Conservation (phyloP, 2,113 vertebrate species). For the Xenotilapia leptura region DNA sequence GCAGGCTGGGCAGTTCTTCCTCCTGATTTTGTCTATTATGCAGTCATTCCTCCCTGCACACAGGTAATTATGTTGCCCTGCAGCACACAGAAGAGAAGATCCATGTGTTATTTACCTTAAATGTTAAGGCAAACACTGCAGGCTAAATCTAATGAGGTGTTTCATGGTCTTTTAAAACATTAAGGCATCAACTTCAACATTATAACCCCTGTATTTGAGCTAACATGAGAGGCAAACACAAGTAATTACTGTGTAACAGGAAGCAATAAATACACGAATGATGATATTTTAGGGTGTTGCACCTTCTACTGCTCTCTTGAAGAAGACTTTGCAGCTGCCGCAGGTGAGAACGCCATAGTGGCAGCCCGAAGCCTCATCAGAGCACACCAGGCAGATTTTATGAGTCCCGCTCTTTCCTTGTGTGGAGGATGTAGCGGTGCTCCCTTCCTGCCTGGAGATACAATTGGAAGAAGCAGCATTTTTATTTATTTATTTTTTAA, state of each 20-base stretch:
- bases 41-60: conserved; percentile 98
- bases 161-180: background rate
- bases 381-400: conserved; percentile 78
- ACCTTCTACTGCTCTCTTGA: conserved; percentile 82
- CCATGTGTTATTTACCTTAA: background rate
- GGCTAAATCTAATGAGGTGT: background rate
- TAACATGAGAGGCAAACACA: background rate
- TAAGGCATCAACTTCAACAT: background rate
- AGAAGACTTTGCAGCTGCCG: conserved; percentile 81
- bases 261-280: background rate
- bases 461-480: background rate
- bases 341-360: conserved; percentile 81
- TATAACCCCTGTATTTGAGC: background rate
- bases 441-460: conserved; percentile 44
- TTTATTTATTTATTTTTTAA: background rate
- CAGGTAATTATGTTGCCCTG: conserved; percentile 98
- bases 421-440: background rate
- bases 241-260: background rate
- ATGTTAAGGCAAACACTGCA: background rate
- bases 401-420: conserved; percentile 60
- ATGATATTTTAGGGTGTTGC: background rate
- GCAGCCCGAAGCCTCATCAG: conserved; percentile 77
- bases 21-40: conserved; percentile 98
- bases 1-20: conserved; percentile 97
- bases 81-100: background rate